These are phyloP conservation scores for Anarhynchus alexandrinus DNA, from an alignment of 2,113 vertebrate species.

Conservation along the genomic window DNA sequence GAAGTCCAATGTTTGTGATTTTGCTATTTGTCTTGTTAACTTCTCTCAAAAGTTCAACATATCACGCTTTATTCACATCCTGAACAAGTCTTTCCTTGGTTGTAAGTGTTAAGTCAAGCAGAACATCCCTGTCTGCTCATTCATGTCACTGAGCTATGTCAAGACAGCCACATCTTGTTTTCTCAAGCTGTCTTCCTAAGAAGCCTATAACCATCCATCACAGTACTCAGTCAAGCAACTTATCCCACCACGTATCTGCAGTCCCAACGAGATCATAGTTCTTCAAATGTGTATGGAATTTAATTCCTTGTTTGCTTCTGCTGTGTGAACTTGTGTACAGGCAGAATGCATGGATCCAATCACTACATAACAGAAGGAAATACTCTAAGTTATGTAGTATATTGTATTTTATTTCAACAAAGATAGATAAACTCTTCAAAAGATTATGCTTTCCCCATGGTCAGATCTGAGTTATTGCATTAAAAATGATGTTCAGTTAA, in stretches of 20 bases:
- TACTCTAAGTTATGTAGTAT: neutral
- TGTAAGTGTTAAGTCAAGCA: neutral
- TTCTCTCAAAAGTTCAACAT: neutral
- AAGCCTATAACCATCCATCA: neutral
- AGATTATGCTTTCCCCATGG: neutral
- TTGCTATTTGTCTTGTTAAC: neutral
- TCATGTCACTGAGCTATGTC: neutral
- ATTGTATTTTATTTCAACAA: neutral
- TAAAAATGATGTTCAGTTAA: neutral
- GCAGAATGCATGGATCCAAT: neutral
- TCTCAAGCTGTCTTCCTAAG: neutral
- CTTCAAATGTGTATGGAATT: neutral
- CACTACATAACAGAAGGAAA: neutral
- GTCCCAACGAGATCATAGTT: neutral
- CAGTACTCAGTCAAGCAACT: neutral
- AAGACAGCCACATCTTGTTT: neutral
- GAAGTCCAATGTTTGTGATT: neutral
- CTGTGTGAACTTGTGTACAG: neutral
- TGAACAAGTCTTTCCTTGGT: neutral
- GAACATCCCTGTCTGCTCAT: neutral
- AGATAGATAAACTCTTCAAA: neutral
- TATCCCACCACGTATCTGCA: neutral
- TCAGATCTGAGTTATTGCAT: neutral
- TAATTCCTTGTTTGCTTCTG: neutral
- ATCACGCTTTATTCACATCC: neutral